Evolutionary conservation across 30 jellyfish, hydroid and myxozoan species (phyloP).

Genomic region (Pseudorhiza aurosa): DNA sequence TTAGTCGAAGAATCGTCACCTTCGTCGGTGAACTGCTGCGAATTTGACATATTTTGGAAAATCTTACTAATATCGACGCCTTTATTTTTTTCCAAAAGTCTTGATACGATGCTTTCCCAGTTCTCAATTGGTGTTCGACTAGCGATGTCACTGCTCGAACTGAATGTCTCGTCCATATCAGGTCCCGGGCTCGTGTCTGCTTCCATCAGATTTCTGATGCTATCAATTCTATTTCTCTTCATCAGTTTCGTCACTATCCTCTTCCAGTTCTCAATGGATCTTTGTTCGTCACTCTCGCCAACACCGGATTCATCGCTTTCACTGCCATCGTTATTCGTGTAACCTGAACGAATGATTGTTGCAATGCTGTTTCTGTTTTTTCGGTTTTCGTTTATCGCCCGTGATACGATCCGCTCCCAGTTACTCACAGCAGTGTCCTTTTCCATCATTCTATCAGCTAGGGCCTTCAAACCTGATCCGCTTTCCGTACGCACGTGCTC

Average conservation of each 20-base stretch:
- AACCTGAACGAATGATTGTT: neutral
- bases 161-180: neutral
- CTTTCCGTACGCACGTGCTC: neutral
- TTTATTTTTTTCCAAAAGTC: neutral
- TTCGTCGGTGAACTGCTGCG: no score
- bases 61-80: neutral
- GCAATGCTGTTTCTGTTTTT: neutral
- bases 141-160: neutral
- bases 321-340: neutral
- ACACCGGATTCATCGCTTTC: neutral
- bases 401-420: constrained; percentile 1
- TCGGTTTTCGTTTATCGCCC: neutral
- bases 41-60: neutral
- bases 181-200: neutral
- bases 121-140: neutral
- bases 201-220: neutral
- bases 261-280: constrained; percentile 15
- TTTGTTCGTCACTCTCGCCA: neutral
- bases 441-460: neutral
- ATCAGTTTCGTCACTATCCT: neutral
- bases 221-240: neutral
- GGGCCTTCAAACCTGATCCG: neutral
- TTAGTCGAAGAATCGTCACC: neutral
- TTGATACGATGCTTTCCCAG: constrained; percentile 3
- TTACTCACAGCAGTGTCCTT: neutral